Evolutionary conservation across 37 sponge, comb jelly and placozoan species (phyloP), one percentile per base, ranked within the genome.

Genomic region (Chondrosia reniformis): DNA sequence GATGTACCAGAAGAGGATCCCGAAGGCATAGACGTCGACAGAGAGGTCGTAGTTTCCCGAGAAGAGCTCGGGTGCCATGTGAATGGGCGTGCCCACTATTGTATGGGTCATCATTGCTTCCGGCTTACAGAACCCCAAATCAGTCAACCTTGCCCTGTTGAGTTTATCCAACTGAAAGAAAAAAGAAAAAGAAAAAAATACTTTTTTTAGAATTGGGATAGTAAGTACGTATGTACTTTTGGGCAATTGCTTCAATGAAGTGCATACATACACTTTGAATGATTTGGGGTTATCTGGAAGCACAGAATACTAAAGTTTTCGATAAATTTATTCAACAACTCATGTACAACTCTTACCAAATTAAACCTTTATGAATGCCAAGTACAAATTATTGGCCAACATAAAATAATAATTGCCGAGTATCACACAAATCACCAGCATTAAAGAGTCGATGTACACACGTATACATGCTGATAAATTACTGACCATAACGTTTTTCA

Each of bases 51-150:
- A 97, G 40, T 52, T 37, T 15, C 98, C 98, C 0, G 86, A 80
- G 63, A 98, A 95, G 30, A 98, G 80, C 75, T 98, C 99, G 0
- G 99, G 99, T 19, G 99, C 95, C 91, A 98, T 98, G 91, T 98
- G 95, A 55, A 98, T 98, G 22, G 99, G 99, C 0, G 99, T 98
- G 37, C 99, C 99, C 0, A 98, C 99, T 0, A 98, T 86, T 49
- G 95, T 92, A 39, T 87, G 90, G 15, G 92, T 95, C 95, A 98
- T 98, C 99, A 98, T 98, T 8, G 99, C 95, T 66, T 98, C 99
- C 1, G 99, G 99, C 62, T 98, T 98, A 79, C 99, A 98, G 89
- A 98, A 98, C 1, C 99, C 99, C 12, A 95, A 91, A 78, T 98
- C 99, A 21, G 95, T 94, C 40, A 98, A 91, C 37, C 77, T 84